A percentile compares a stretch with the other conserved stretches of the same genome.
Evolutionary conservation across 2,113 vertebrate species (phyloP).

Genomic region (Zingel zingel): DNA sequence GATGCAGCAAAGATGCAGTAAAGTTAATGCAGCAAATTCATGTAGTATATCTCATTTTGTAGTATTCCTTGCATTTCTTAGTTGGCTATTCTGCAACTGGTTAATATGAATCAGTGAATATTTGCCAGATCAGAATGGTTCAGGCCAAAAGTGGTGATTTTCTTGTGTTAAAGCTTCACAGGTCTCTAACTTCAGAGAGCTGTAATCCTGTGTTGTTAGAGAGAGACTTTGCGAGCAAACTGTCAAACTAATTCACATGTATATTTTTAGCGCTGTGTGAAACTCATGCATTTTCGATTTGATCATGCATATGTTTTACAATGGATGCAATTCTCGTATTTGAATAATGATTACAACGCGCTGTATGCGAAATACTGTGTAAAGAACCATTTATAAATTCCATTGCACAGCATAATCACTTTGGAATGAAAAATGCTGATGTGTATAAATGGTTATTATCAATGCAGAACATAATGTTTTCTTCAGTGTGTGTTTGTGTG

Average conservation of each 20-base stretch:
- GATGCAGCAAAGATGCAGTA: slow-evolving; percentile 5
- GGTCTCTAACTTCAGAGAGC: slow-evolving; percentile 36
- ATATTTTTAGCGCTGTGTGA: slow-evolving; percentile 72
- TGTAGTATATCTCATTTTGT: background rate
- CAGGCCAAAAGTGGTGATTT: slow-evolving; percentile 19
- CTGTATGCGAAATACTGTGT: slow-evolving; percentile 36
- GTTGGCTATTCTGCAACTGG: background rate
- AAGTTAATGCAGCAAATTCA: slow-evolving; percentile 18
- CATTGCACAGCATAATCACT: slow-evolving; percentile 41
- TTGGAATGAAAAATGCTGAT: slow-evolving; percentile 56
- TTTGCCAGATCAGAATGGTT: slow-evolving; percentile 2
- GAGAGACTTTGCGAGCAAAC: slow-evolving; percentile 36
- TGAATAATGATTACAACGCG: slow-evolving; percentile 52
- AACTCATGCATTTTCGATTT: slow-evolving; percentile 77
- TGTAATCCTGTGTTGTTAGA: slow-evolving; percentile 39
- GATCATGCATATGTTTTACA: slow-evolving; percentile 60
- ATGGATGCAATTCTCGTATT: slow-evolving; percentile 19
- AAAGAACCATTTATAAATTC: slow-evolving; percentile 51
- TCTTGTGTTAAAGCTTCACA: slow-evolving; percentile 26
- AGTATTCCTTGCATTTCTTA: background rate
- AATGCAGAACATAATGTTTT: slow-evolving; percentile 44
- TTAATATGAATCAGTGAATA: background rate
- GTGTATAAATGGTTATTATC: slow-evolving; percentile 36
- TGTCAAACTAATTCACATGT: slow-evolving; percentile 62
- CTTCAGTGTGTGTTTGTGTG: slow-evolving; percentile 11